These are phyloP conservation scores for Spicauda simplicius DNA, from an alignment of 2,888 invertebrate species.

Conservation along the genomic window DNA sequence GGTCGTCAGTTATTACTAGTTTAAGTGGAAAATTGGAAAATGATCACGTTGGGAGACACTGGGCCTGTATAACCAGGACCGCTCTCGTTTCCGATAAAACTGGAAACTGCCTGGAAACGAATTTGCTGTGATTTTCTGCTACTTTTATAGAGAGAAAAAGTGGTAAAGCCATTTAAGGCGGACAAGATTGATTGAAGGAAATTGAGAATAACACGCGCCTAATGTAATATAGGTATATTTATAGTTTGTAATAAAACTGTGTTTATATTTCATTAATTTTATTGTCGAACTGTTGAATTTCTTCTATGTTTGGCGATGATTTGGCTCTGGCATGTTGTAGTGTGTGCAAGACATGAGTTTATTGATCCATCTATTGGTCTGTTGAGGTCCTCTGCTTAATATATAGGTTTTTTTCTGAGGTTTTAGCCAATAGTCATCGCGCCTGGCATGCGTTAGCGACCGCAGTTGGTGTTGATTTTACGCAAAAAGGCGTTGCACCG, in stretches of 20 bases:
- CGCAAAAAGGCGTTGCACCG: no score
- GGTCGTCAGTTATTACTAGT: neutral
- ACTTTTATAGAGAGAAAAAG: slow-evolving; percentile 18
- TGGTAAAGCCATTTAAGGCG: neutral
- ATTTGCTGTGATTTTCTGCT: slow-evolving; percentile 19
- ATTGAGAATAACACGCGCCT: neutral
- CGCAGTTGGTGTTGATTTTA: no score
- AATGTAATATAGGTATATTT: neutral
- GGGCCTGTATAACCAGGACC: neutral
- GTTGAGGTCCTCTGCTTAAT: no score
- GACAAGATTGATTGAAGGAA: neutral
- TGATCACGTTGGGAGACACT: neutral
- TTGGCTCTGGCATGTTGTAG: no score
- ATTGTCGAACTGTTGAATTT: no score
- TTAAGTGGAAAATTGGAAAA: slow-evolving; percentile 17
- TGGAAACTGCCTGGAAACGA: neutral
- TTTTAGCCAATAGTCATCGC: no score
- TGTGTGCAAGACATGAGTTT: no score
- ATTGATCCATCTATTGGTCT: no score
- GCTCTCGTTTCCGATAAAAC: slow-evolving; percentile 20
- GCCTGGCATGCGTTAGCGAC: no score
- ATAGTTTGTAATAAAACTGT: neutral
- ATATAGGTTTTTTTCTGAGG: no score
- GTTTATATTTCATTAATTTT: no score
- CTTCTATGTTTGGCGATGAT: no score